These are phyloP conservation scores for Triplophysa yarkandensis DNA, from an alignment of 2,797 vertebrate species.

Conservation along the genomic window DNA sequence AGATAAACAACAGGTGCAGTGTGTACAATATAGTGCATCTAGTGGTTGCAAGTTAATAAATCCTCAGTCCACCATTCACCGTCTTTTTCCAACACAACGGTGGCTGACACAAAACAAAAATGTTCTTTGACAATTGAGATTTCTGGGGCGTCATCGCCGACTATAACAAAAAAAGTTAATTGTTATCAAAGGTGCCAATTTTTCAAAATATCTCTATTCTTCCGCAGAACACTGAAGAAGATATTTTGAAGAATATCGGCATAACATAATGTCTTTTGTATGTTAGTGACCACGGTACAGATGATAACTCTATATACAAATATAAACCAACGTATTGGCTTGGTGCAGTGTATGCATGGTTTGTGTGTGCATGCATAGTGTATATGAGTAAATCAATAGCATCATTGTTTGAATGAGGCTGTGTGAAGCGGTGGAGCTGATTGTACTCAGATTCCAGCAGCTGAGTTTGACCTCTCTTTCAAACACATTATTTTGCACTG, in stretches of 20 bases:
- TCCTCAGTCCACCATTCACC: too few relatives aligned
- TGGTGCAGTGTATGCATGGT: neutral
- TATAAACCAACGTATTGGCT: constrained; percentile 2
- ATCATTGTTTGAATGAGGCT: constrained; percentile 35
- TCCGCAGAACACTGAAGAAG: too few relatives aligned
- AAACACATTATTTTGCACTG: constrained; percentile 47
- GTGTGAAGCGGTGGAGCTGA: constrained; percentile 27
- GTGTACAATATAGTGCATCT: too few relatives aligned
- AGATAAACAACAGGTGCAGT: too few relatives aligned
- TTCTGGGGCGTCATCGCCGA: too few relatives aligned
- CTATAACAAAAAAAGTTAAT: too few relatives aligned
- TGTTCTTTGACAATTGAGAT: too few relatives aligned
- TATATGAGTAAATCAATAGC: constrained; percentile 43
- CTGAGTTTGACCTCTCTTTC: constrained; percentile 49
- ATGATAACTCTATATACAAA: neutral
- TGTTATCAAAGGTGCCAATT: too few relatives aligned
- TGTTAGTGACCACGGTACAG: neutral
- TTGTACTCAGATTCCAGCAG: constrained; percentile 51
- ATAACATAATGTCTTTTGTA: neutral
- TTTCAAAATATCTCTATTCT: too few relatives aligned
- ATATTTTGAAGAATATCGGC: neutral
- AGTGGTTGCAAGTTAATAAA: too few relatives aligned
- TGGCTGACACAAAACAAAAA: too few relatives aligned
- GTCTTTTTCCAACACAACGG: too few relatives aligned
- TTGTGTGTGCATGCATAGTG: neutral